phyloP scores from a whole-genome alignment of 1,140 invertebrate species.

The Nautilus pompilius region DNA sequence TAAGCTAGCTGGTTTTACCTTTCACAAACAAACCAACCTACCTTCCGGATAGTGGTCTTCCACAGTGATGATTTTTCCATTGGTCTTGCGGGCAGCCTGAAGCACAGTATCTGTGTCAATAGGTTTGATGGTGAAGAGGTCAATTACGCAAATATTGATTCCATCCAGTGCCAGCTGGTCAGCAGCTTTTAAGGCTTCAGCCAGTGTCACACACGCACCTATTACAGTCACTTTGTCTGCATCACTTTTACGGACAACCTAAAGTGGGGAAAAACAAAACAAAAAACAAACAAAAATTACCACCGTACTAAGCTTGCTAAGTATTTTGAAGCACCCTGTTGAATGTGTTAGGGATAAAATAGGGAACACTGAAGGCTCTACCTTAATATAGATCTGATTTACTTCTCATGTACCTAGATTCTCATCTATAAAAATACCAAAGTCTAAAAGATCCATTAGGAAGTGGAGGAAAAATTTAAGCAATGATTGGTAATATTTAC shows the following conservation, averaged over 20 bases:
- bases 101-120: constrained; percentile 79
- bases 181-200: constrained; percentile 85
- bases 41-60: constrained; percentile 97
- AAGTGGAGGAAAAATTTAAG: too few relatives aligned
- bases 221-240: constrained; percentile 81
- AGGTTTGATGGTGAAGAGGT: constrained; percentile 95
- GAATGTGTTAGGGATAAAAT: too few relatives aligned
- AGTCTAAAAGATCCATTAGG: too few relatives aligned
- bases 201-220: constrained; percentile 88
- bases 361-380: too few relatives aligned
- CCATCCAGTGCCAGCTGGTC: constrained; percentile 66
- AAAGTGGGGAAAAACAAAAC: constrained; percentile 7
- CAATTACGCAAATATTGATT: constrained; percentile 76
- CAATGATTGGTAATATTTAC: too few relatives aligned
- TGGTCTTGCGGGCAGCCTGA: constrained; percentile 73
- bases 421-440: too few relatives aligned
- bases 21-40: constrained; percentile 48
- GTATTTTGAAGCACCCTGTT: too few relatives aligned
- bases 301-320: too few relatives aligned
- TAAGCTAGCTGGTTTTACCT: too few relatives aligned
- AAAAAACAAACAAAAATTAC: too few relatives aligned
- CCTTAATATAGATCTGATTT: too few relatives aligned
- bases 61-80: constrained; percentile 83
- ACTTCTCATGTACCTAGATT: too few relatives aligned
- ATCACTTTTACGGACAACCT: constrained; percentile 69